phyloP scores from a whole-genome alignment of 2,888 invertebrate genomes.

The Sepiola atlantica region DNA sequence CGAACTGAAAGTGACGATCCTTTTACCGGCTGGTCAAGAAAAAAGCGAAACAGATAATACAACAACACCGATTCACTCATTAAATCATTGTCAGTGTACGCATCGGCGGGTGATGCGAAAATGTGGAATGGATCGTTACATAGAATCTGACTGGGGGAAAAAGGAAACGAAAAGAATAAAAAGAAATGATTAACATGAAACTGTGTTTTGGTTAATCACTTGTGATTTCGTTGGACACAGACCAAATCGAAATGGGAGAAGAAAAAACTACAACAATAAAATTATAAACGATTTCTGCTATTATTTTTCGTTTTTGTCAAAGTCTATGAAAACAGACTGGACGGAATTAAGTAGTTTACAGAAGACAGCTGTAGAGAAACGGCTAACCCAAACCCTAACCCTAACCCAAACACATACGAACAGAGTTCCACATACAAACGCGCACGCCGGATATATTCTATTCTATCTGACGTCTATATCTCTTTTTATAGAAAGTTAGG shows the following conservation, averaged over 20 bases:
- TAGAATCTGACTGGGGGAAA: neutral
- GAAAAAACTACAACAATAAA: too few species aligned
- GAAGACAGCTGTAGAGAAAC: neutral
- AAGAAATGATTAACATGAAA: too few species aligned
- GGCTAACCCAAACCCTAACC: too few species aligned
- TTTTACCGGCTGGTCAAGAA: neutral
- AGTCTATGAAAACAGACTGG: neutral
- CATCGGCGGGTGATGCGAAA: neutral
- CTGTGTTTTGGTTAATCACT: too few species aligned
- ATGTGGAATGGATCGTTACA: neutral
- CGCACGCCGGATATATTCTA: neutral
- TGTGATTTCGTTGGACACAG: too few species aligned
- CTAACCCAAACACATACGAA: neutral
- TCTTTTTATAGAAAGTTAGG: too few species aligned
- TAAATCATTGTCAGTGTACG: neutral
- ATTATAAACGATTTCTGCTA: neutral
- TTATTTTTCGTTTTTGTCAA: neutral
- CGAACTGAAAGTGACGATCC: neutral
- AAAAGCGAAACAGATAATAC: neutral
- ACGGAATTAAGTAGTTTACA: neutral
- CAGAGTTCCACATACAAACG: neutral
- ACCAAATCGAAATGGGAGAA: too few species aligned
- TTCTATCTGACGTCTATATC: too few species aligned
- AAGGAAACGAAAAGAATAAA: too few species aligned
- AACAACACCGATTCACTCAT: neutral